These are phyloP conservation scores for Lamproptera curius DNA, from an alignment of 2,888 invertebrate species.

Conservation along the genomic window DNA sequence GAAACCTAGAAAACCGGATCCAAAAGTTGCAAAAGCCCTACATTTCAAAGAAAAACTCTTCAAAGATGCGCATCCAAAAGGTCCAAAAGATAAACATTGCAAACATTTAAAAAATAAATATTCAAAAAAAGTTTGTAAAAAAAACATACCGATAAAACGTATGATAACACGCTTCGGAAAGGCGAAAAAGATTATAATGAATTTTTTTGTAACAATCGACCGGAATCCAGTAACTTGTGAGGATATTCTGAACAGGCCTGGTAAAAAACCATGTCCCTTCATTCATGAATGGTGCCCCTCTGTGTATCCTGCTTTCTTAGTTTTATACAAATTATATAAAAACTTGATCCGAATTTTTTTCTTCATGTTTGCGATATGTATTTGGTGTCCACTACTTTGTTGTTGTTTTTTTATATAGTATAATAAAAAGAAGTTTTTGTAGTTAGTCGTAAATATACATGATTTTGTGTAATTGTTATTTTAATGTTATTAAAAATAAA, in stretches of 20 bases:
- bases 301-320: constrained; percentile 30
- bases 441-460: too few species aligned
- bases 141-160: not conserved
- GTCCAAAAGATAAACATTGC: not conserved
- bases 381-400: constrained; percentile 43
- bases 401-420: constrained; percentile 20
- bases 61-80: not conserved
- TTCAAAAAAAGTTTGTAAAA: not conserved
- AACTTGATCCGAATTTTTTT: constrained; percentile 25
- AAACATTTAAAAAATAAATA: not conserved
- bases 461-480: too few species aligned
- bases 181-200: not conserved
- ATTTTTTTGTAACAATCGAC: too few species aligned
- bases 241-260: not conserved
- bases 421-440: too few species aligned
- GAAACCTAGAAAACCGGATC: not conserved
- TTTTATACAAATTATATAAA: constrained; percentile 25
- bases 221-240: constrained; percentile 1
- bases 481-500: too few species aligned
- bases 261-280: constrained; percentile 28
- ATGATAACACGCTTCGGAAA: not conserved
- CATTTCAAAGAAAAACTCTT: not conserved
- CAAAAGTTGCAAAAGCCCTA: not conserved
- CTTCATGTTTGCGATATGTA: constrained; percentile 33
- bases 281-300: constrained; percentile 30